Percentiles rank a stretch among this genome's conserved stretches.
Evolutionary conservation across 2,113 vertebrate genomes (phyloP).

Genomic region (Felis chaus): DNA sequence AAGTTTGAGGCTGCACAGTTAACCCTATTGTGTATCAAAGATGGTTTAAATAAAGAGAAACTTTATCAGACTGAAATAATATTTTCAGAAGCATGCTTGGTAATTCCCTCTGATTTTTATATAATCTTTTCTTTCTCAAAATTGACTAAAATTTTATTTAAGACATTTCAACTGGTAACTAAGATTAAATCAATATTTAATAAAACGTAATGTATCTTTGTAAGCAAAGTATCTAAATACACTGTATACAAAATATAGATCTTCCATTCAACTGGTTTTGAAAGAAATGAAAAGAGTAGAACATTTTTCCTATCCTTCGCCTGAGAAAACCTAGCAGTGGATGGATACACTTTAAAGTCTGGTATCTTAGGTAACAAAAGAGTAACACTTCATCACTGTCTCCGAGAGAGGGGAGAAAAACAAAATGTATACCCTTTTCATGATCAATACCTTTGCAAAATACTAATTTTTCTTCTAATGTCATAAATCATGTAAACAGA

Average conservation of each 20-base stretch:
- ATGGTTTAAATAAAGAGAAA: neutral
- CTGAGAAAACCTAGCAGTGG: neutral
- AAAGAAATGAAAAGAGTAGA: neutral
- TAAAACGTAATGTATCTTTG: neutral
- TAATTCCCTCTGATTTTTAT: neutral
- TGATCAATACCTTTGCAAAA: conserved; percentile 45
- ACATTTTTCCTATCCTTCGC: neutral
- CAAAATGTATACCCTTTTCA: conserved; percentile 47
- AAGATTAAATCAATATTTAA: neutral
- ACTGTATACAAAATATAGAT: neutral
- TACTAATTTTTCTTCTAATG: conserved; percentile 44
- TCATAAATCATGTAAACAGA: conserved; percentile 62
- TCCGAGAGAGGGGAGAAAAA: neutral
- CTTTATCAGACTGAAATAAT: neutral
- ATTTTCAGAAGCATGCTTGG: neutral
- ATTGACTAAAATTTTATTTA: neutral
- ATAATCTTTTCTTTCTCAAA: neutral
- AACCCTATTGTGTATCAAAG: neutral
- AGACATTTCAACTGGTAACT: neutral
- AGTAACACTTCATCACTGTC: conserved; percentile 36
- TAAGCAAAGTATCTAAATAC: neutral
- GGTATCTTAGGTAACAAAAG: neutral
- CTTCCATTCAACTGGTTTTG: neutral
- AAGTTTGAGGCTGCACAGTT: neutral
- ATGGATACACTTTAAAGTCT: neutral